Evolutionary conservation across 2,797 vertebrate species (phyloP), one percentile per base, ranked within the genome.

Genomic region (Sciurus vulgaris): DNA sequence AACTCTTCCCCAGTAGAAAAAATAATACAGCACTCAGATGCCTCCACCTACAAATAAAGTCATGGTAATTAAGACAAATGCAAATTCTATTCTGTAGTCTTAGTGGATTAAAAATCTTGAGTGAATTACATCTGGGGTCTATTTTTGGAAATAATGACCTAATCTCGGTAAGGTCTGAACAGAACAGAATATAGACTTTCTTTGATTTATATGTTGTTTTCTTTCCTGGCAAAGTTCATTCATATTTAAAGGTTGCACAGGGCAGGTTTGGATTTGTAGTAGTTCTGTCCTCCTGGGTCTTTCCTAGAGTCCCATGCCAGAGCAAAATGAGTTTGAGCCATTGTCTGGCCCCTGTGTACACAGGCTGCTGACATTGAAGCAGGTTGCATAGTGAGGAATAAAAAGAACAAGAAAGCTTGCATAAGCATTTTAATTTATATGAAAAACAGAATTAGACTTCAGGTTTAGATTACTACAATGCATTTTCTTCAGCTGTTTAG

Each of bases 361-460:
- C 51, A 61, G 44, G 13, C 20, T 63, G 8, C 18, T 63, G 44
- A 4, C 56, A 82, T 7, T 88, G 44, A 54, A 70, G 17, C 49
- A 56, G 73, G 4, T 24, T 33, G 44, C 44, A 65, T 9, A 65
- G 26, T 33, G 28, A 30, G 51, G 20, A 30, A 54, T 14, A 38
- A 28, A 17, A 54, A 49, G 12, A 7, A 24, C 49, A 41, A 22
- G n/a, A 65, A 51, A 65, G 24, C 4, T 84, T 91, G 20, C 38
- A 87, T 54, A 89, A 49, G 24, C 67, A 44, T 74, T 87, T 78
- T 83, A 33, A 87, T 90, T 65, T 81, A 22, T 72, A 24, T 82
- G 1, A 38, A 26, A 95, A 81, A 24, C 14, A 79, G 26, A 70
- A 73, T 86, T 61, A 38, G 65, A 90, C 3, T 61, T 13, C 33